phyloP scores from a whole-genome alignment of 2,113 vertebrate genomes.

The Crotalus viridis region DNA sequence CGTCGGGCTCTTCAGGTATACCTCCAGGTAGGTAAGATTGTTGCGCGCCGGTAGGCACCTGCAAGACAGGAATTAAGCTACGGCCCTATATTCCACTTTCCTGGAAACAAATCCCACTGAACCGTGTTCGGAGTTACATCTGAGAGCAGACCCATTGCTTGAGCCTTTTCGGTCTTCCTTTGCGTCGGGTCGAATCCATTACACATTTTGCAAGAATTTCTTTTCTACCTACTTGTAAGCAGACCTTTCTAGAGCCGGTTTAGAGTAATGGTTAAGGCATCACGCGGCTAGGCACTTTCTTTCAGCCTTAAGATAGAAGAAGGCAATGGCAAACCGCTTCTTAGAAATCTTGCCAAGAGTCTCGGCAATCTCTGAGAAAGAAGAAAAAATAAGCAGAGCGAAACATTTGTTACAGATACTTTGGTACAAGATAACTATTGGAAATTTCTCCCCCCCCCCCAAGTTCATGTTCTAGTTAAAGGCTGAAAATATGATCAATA shows the following conservation, averaged over 20 bases:
- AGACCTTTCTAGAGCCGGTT: neutral
- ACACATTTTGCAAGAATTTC: neutral
- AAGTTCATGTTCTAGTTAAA: neutral
- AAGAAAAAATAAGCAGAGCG: neutral
- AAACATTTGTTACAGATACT: neutral
- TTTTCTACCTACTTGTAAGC: neutral
- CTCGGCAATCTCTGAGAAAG: neutral
- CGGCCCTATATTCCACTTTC: too few species aligned
- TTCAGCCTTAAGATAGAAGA: neutral
- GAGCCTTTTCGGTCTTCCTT: neutral
- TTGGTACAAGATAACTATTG: neutral
- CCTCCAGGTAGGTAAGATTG: neutral
- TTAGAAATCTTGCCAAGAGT: neutral
- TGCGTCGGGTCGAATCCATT: neutral
- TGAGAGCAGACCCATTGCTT: neutral
- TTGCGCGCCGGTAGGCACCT: too few species aligned
- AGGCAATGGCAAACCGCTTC: too few species aligned
- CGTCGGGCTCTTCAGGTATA: neutral
- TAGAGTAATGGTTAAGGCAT: neutral
- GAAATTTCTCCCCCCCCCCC: neutral
- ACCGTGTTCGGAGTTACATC: neutral
- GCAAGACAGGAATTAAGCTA: too few species aligned
- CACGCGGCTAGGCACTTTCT: neutral
- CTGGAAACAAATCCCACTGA: neutral
- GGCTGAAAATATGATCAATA: neutral